A percentile compares a stretch with the other conserved stretches of the same genome.
Conservation (phyloP, 2,888 invertebrate genomes). For the Eudasyphora cyanicolor region DNA sequence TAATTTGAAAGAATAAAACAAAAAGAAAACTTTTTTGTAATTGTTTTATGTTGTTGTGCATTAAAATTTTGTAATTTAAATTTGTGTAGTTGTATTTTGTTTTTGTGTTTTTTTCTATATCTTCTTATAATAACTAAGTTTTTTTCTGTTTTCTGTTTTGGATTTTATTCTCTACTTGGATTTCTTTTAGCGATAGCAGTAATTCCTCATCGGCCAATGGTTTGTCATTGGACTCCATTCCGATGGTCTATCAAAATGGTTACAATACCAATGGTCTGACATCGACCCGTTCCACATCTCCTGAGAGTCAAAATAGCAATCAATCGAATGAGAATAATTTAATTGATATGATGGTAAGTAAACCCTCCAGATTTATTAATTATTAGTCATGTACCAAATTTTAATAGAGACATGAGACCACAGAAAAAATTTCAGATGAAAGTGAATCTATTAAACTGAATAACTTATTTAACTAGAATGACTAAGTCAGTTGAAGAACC, state of each 20-base stretch:
- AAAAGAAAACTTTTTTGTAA: background rate
- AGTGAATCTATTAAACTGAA: too few species aligned
- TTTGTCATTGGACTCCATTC: conserved; percentile 75
- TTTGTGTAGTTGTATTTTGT: conserved; percentile 2
- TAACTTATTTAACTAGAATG: too few species aligned
- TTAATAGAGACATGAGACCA: too few species aligned
- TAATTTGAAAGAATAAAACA: conserved; percentile 15
- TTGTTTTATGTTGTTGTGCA: background rate
- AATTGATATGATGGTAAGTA: conserved; percentile 77
- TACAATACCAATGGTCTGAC: conserved; percentile 67
- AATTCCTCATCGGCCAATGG: conserved; percentile 76
- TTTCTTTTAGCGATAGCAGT: conserved; percentile 76
- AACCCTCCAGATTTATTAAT: background rate
- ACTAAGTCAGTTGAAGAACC: too few species aligned
- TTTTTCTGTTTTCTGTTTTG: background rate
- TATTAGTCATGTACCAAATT: background rate
- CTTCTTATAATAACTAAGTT: background rate
- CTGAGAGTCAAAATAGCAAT: conserved; percentile 78
- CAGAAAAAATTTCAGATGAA: too few species aligned
- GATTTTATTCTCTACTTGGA: conserved; percentile 9
- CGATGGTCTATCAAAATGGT: conserved; percentile 73
- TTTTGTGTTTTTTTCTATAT: background rate
- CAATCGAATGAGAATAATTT: conserved; percentile 77
- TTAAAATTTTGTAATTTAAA: background rate
- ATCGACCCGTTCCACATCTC: conserved; percentile 78